A percentile compares a stretch with the other conserved stretches of the same genome.
Conservation (phyloP, 2,888 invertebrate genomes). For the Pyrrhosoma nymphula region DNA sequence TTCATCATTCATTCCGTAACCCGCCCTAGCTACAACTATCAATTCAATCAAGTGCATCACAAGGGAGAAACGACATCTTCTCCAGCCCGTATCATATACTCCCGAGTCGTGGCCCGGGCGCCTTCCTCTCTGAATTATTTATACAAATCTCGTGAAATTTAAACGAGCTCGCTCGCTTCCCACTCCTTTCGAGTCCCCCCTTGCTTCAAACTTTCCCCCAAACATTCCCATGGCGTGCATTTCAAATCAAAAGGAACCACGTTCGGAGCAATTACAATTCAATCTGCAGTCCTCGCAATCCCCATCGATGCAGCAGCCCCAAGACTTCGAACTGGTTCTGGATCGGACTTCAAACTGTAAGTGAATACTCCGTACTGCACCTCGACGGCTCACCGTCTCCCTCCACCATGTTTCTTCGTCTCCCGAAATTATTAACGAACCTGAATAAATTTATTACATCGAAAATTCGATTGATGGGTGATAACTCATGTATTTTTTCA, state of each 20-base stretch:
- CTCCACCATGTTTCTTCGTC: no score
- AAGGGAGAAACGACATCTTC: background rate
- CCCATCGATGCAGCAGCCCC: background rate
- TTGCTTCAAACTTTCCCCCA: background rate
- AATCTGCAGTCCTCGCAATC: background rate
- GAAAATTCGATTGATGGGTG: background rate
- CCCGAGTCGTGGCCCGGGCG: background rate
- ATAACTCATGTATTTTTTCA: no score
- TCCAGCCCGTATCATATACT: background rate
- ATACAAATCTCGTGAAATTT: background rate
- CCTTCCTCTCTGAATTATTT: background rate
- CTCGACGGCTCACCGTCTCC: no score
- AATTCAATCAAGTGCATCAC: constrained; percentile 22
- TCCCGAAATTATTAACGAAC: no score
- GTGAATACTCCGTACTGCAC: background rate
- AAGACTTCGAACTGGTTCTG: background rate
- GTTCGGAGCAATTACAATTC: background rate
- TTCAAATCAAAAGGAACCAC: background rate
- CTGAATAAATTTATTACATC: no score
- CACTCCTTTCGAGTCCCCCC: background rate
- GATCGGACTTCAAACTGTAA: no score
- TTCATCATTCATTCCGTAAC: background rate
- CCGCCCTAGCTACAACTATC: background rate
- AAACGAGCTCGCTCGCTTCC: background rate
- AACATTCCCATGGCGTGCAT: background rate